Conservation (phyloP, 2,888 invertebrate species). For the Augochlorella aurata region DNA sequence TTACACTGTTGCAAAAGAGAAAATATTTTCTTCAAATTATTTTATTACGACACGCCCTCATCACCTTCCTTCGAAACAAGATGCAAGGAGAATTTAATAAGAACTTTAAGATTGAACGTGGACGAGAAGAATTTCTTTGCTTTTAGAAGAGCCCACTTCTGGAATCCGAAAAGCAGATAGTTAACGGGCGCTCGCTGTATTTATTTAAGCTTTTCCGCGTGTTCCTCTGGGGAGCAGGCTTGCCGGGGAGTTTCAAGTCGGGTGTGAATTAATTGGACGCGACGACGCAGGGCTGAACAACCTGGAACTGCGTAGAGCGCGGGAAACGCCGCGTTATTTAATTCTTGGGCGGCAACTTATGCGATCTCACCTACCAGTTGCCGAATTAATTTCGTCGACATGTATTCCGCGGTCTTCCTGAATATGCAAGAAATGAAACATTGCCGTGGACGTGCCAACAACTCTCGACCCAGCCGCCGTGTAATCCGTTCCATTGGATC, state of each 20-base stretch:
- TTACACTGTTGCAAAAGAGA: too few species aligned
- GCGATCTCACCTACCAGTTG: neutral
- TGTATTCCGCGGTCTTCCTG: neutral
- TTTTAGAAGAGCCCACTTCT: neutral
- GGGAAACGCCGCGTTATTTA: neutral
- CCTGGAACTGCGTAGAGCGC: neutral
- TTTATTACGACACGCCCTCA: too few species aligned
- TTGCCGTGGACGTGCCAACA: neutral
- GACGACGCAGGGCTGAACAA: slow-evolving; percentile 2
- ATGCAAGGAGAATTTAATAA: neutral
- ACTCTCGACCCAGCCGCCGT: neutral
- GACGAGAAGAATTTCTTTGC: neutral
- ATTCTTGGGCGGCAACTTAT: neutral
- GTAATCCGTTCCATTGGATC: slow-evolving; percentile 8
- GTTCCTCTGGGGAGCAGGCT: neutral
- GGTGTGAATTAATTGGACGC: slow-evolving; percentile 7
- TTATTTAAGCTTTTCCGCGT: neutral
- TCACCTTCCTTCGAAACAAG: too few species aligned
- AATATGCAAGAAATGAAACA: slow-evolving; percentile 7
- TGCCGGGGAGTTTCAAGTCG: neutral
- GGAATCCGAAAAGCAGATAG: neutral
- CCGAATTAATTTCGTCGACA: slow-evolving; percentile 6
- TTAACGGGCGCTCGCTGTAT: neutral
- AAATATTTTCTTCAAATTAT: too few species aligned
- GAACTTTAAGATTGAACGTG: neutral